Conservation (phyloP, 2,888 invertebrate genomes). For the Bellardia bayeri region DNA sequence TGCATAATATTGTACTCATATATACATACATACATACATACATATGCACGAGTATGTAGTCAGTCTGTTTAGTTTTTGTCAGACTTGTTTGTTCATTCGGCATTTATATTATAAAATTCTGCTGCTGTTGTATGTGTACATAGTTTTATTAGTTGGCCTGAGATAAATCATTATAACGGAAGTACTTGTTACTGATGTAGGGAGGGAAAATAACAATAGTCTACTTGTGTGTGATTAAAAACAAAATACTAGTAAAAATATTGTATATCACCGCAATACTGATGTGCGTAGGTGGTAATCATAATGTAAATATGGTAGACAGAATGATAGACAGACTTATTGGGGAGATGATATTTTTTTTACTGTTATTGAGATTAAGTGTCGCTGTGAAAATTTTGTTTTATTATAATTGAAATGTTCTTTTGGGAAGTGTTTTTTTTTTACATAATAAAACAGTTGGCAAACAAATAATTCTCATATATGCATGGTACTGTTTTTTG, state of each 20-base stretch:
- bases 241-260: slow-evolving; percentile 22
- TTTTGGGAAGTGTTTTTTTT: slow-evolving; percentile 3
- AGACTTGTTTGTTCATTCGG: slow-evolving; percentile 49
- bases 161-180: slow-evolving; percentile 73
- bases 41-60: not conserved
- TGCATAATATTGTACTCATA: slow-evolving; percentile 54
- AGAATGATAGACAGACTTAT: slow-evolving; percentile 16
- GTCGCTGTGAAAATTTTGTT: slow-evolving; percentile 5
- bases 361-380: slow-evolving; percentile 27
- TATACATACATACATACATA: not conserved
- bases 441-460: not conserved
- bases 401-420: not conserved
- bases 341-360: slow-evolving; percentile 29
- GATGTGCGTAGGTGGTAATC: slow-evolving; percentile 50
- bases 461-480: not conserved
- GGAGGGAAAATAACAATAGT: slow-evolving; percentile 59
- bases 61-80: slow-evolving; percentile 31
- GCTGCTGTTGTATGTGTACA: not conserved
- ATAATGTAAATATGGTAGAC: slow-evolving; percentile 26
- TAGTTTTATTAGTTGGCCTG: slow-evolving; percentile 62
- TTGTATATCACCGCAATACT: slow-evolving; percentile 37
- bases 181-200: slow-evolving; percentile 72
- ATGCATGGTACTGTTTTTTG: no score
- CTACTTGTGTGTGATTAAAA: slow-evolving; percentile 36
- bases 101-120: slow-evolving; percentile 27